Percentiles rank a stretch among this genome's conserved stretches.
Conservation (phyloP, 2,113 vertebrate species). For the Pteruthius melanotis region DNA sequence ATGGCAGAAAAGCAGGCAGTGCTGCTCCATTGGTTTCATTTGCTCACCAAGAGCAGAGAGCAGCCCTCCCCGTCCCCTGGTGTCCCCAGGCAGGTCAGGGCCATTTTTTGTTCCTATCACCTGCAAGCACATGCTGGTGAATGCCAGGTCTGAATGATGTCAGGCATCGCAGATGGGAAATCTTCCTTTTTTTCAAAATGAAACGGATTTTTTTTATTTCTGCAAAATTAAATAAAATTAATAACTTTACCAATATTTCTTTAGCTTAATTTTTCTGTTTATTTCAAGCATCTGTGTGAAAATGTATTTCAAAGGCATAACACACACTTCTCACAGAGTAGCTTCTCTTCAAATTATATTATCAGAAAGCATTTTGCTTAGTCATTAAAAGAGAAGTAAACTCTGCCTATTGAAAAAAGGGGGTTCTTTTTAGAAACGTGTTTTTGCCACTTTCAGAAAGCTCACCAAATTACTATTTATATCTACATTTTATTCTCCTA, state of each 20-base stretch:
- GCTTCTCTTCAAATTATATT: not conserved
- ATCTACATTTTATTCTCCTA: not conserved
- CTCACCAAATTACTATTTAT: not conserved
- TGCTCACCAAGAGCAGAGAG: not conserved
- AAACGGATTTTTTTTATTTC: not conserved
- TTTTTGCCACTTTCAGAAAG: not conserved
- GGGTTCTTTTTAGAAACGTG: not conserved
- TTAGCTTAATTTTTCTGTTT: not conserved
- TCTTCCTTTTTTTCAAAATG: not conserved
- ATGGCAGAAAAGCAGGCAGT: not conserved
- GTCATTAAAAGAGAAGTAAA: not conserved
- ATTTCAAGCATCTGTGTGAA: not conserved
- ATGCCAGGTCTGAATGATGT: not conserved
- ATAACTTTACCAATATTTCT: not conserved
- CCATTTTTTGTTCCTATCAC: not conserved
- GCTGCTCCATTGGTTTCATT: not conserved
- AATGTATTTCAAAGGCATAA: not conserved
- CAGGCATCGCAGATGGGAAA: not conserved
- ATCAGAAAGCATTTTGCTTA: not conserved
- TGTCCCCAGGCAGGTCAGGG: not conserved
- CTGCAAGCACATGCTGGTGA: not conserved
- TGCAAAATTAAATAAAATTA: not conserved
- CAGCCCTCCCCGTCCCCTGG: not conserved
- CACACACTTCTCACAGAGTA: not conserved
- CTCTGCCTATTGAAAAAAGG: not conserved